phyloP scores from a whole-genome alignment of 2,888 invertebrate species.

The Torymus texanus region DNA sequence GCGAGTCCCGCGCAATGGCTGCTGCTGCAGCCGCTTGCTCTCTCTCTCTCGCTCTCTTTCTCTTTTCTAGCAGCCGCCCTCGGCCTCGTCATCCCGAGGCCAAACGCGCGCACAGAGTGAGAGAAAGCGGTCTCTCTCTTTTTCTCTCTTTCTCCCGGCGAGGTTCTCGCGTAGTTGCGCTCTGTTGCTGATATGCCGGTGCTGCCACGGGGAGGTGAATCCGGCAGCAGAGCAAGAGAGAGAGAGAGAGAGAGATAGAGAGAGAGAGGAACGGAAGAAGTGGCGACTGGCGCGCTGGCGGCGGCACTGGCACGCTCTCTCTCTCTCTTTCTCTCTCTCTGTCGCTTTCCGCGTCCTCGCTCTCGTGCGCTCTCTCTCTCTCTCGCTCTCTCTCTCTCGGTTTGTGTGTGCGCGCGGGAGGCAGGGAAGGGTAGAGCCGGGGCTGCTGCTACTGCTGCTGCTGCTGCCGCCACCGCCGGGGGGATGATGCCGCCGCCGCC shows the following conservation, averaged over 20 bases:
- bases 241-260: not conserved
- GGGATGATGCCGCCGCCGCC: conserved; percentile 60
- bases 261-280: not conserved
- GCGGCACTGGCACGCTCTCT: conserved; percentile 2
- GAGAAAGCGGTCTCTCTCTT: too few relatives aligned
- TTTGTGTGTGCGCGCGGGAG: not conserved
- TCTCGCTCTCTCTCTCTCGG: not conserved
- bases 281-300: not conserved
- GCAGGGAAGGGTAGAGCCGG: conserved; percentile 57
- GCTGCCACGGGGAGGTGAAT: not conserved
- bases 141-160: too few relatives aligned
- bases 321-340: not conserved
- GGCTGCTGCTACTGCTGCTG: conserved; percentile 53
- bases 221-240: not conserved
- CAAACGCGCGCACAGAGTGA: not conserved
- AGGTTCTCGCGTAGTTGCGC: not conserved
- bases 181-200: not conserved
- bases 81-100: conserved; percentile 2
- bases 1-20: conserved; percentile 2
- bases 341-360: not conserved
- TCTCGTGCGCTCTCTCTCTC: not conserved
- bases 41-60: conserved; percentile 1
- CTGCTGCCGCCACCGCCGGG: conserved; percentile 59
- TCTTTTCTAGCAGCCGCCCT: not conserved
- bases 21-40: not conserved